These are phyloP conservation scores for Dipodomys spectabilis DNA, from an alignment of 2,113 vertebrate genomes.

Conservation along the genomic window DNA sequence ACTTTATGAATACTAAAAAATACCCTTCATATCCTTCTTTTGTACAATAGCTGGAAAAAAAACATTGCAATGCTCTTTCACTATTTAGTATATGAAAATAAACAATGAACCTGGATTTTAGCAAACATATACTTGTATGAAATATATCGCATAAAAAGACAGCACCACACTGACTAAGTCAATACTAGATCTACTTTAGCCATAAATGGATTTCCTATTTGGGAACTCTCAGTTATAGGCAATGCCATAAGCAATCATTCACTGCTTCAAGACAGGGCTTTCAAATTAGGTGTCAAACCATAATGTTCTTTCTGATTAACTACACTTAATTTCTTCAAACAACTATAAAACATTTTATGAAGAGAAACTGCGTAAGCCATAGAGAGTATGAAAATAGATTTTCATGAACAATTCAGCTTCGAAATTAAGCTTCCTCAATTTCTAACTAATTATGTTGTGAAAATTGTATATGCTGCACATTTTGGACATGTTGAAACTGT, in stretches of 20 bases:
- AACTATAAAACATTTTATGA: constrained; percentile 62
- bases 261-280: constrained; percentile 63
- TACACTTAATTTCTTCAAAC: constrained; percentile 71
- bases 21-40: background rate
- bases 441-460: constrained; percentile 71
- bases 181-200: constrained; percentile 47
- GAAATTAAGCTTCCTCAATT: constrained; percentile 63
- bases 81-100: background rate
- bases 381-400: constrained; percentile 71
- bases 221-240: constrained; percentile 30
- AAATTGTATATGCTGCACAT: constrained; percentile 23
- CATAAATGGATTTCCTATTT: constrained; percentile 63
- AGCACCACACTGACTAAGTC: background rate
- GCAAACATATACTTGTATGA: background rate
- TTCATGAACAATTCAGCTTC: constrained; percentile 70
- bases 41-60: background rate
- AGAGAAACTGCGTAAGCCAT: constrained; percentile 62
- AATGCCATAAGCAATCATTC: constrained; percentile 52
- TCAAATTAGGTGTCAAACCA: constrained; percentile 70
- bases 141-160: constrained; percentile 7
- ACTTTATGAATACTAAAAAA: background rate
- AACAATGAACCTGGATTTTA: background rate
- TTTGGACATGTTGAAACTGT: constrained; percentile 37
- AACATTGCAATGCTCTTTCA: background rate
- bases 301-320: constrained; percentile 66